Conservation (phyloP, 2,888 invertebrate genomes). For the Conus canariensis region DNA sequence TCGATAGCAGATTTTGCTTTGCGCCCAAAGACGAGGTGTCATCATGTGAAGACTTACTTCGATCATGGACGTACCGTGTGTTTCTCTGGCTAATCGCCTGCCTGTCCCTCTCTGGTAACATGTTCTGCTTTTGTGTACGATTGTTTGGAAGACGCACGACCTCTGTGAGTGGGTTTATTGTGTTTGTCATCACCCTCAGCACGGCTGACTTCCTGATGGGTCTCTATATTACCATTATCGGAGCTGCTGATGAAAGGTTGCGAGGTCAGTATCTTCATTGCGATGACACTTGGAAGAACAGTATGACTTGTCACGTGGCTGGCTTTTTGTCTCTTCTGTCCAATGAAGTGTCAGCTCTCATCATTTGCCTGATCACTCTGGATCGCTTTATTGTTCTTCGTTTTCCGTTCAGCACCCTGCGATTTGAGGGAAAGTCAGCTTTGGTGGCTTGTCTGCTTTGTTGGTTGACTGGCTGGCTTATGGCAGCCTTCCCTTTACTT, state of each 20-base stretch:
- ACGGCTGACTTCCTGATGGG: conserved; percentile 59
- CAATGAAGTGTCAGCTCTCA: conserved; percentile 83
- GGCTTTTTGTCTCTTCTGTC: conserved; percentile 75
- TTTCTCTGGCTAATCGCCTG: conserved; percentile 9
- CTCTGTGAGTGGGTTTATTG: conserved; percentile 23
- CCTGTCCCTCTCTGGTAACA: not conserved
- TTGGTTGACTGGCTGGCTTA: conserved; percentile 62
- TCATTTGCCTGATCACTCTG: conserved; percentile 83
- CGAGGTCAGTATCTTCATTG: conserved; percentile 58
- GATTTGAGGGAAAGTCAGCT: conserved; percentile 61
- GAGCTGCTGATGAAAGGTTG: conserved; percentile 58
- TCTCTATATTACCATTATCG: conserved; percentile 58
- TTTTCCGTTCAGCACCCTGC: conserved; percentile 80
- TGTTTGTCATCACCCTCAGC: conserved; percentile 45
- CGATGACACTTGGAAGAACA: conserved; percentile 58
- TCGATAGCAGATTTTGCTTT: not conserved
- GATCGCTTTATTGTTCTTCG: conserved; percentile 84
- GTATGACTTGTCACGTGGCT: conserved; percentile 56
- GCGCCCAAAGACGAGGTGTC: not conserved
- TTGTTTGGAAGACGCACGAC: not conserved
- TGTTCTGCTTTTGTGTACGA: conserved; percentile 2
- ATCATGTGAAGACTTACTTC: conserved; percentile 4
- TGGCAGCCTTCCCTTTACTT: conserved; percentile 72
- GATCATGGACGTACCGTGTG: not conserved
- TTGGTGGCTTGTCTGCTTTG: conserved; percentile 52